Base-by-base conservation (phyloP, 2,888 invertebrate species). In the Agapostemon virescens region DNA sequence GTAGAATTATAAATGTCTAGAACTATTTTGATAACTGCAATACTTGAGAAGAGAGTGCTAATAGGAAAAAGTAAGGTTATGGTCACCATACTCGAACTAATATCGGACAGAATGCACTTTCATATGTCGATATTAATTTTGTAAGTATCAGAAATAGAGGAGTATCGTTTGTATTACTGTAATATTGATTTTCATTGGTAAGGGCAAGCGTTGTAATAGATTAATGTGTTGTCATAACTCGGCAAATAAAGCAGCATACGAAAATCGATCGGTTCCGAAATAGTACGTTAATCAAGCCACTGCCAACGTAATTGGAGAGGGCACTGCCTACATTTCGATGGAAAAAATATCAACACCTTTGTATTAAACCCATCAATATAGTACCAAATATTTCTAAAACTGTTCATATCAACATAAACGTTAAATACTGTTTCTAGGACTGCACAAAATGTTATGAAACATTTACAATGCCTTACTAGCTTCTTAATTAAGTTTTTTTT, bases 201-300 rank as follows among this genome's bases (percentile, higher is more conserved):
- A 36, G 26, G 38, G 17, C 40, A 55, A 6, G 55, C 26, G 23
- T 63, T 36, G 42, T 64, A 64, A 64, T 72, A 49, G 45, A 72
- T 49, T 64, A 64, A 64, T 72, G 40, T 20, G 49, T 49, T 26
- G 33, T 36, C 40, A 42, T 69, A 64, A 23, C 30, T 38, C 42
- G 38, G 45, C 64, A 73, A 69, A 61, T 68, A 45, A 73, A 71
- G 70, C 33, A 55, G 36, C 52, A 69, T 26, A 49, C 17, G 55
- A 64, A 77, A 70, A 86, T 86, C 83, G 84, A 84, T 86, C 79
- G 76, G 63, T 67, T 64, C 68, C 71, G 52, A 76, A 80, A 83
- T 71, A 74, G 74, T 77, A 74, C 45, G 15, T 17, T 42, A 67
- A 74, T 49, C 52, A 64, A 20, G 42, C 58, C 79, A 77, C 61